Evolutionary conservation across 2,113 vertebrate species (phyloP).

Genomic region (Pelmatolapia mariae): DNA sequence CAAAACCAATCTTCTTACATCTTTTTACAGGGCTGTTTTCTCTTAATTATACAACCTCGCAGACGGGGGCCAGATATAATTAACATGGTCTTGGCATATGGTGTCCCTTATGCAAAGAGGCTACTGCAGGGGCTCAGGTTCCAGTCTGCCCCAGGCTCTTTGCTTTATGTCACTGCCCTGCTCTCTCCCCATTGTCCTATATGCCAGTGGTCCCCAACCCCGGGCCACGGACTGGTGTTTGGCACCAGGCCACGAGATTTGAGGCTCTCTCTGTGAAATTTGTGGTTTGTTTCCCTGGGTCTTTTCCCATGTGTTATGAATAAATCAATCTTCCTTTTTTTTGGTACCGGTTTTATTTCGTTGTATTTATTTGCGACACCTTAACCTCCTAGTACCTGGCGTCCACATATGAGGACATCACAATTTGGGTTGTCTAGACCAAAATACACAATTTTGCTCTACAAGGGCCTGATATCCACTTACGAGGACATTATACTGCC

Average conservation of each 20-base stretch:
- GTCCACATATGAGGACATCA: not conserved
- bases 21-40: not conserved
- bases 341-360: rapidly evolving
- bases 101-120: not conserved
- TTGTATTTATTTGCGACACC: rapidly evolving
- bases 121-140: not conserved
- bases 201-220: not conserved
- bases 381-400: rapidly evolving
- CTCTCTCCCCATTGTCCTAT: not conserved
- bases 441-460: not conserved
- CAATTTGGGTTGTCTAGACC: not conserved
- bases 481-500: not conserved
- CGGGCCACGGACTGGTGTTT: not conserved
- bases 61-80: not conserved
- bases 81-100: not conserved
- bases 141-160: not conserved
- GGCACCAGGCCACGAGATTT: rapidly evolving
- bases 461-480: not conserved
- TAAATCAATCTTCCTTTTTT: not conserved
- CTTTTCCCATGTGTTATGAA: not conserved
- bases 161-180: not conserved
- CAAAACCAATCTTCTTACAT: not conserved
- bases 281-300: not conserved
- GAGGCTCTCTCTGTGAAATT: not conserved
- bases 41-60: not conserved